Base-by-base conservation (phyloP, 2,797 vertebrate genomes). In the Rhinoraja longicauda region DNA sequence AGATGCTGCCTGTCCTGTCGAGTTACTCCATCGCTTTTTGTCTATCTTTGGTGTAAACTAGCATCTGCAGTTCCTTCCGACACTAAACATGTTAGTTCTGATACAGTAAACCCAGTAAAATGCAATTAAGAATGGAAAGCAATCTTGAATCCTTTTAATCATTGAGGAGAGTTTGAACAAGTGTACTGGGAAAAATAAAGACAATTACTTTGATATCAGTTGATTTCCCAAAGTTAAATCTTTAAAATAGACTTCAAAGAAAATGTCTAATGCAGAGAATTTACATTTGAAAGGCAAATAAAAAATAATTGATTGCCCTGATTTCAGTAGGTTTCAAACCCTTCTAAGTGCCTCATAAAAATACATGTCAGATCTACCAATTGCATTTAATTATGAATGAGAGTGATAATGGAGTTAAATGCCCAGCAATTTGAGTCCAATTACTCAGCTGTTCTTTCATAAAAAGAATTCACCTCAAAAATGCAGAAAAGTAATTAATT, bases 371-470 rank as follows among this genome's bases (percentile, higher is more conserved):
- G 96, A 97, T 96, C 95, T 96, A 96, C 96, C 96, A 97, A 96
- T 96, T 97, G 96, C 95, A 96, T 96, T 97, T 97, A 97, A 97
- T 97, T 97, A 97, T 96, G 97, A 96, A 96, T 96, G 96, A 97
- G 96, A 96, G 96, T 96, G 96, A 96, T 96, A 96, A 97, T 95
- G 95, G 96, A 96, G 95, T 95, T 97, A 96, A 97, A 96, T 95
- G 95, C 96, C 95, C 95, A 96, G 94, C 96, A 97, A 97, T 97
- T 97, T 96, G 95, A 96, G 95, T 95, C 96, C 96, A 97, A 97
- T 97, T 97, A 97, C 96, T 97, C 96, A 96, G 96, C 95, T 97
- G 96, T 96, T 96, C 96, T 96, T 96, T 96, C 96, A 96, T 96
- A 96, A 97, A 97, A 97, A 96, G 96, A 97, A 97, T 96, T 96